Base-by-base conservation (phyloP, 2,888 invertebrate species). In the Trypoxylon attenuatum region DNA sequence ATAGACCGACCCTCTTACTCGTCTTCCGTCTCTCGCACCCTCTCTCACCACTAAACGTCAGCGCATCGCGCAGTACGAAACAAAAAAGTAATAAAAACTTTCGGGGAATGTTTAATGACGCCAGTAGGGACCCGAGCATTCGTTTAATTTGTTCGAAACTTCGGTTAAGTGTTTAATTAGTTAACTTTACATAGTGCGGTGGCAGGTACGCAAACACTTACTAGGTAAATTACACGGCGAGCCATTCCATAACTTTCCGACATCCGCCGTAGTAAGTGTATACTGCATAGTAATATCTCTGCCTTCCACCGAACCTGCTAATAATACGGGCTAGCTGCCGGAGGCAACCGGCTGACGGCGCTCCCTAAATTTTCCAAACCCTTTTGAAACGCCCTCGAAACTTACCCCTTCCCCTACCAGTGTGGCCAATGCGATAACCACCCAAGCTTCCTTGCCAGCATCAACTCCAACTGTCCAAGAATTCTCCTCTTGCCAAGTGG, bases 101-200 rank as follows among this genome's bases (percentile, higher is more conserved):
- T 6, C 38, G 50, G 61, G n/a, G 69, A 78, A 78, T 73, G 71
- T 74, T 78, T 73, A 76, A 78, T 73, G 80, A 80, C 69, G 69
- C 69, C 63, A 52, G 69, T 43, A 54, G 65, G 71, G 41, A 52
- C 61, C 58, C 63, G 47, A 71, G 73, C 71, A 82, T 81, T 79
- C 77, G 73, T 82, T 81, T 73, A 80, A 82, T 81, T 82, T 78
- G 77, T 78, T 79, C 67, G 74, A 69, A 82, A 80, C 73, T 81
- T 79, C 65, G 70, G 75, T 77, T 78, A 78, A 82, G 77, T 81
- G 80, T 82, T 82, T 82, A 83, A 83, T 82, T 82, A 82, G 80
- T 77, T 80, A 82, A 82, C 80, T 82, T 81, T 77, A 77, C 77
- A 77, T 76, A 73, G 74, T 73, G 72, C 54, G 69, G 56, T 69